phyloP scores from a whole-genome alignment of 2,888 invertebrate genomes.

The Thera britannica region DNA sequence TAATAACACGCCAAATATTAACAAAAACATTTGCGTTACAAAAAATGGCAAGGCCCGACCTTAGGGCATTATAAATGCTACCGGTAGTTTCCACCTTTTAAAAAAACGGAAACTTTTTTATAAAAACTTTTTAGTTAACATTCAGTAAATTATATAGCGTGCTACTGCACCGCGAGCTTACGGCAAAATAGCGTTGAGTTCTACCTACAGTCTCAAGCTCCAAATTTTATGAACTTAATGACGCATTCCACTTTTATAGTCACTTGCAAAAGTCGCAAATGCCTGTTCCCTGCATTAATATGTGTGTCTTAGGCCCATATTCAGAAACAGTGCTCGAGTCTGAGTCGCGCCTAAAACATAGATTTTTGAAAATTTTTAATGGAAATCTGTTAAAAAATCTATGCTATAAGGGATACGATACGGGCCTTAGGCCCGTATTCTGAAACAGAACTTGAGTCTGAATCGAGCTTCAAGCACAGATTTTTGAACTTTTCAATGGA shows the following conservation, averaged over 20 bases:
- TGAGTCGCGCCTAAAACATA: no score
- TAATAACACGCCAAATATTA: constrained; percentile 22
- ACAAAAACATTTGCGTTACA: constrained; percentile 14
- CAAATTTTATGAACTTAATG: neutral
- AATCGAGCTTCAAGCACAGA: no score
- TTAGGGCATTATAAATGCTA: neutral
- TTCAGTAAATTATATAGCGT: constrained; percentile 19
- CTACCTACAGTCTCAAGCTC: neutral
- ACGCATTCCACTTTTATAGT: neutral
- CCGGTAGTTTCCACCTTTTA: neutral
- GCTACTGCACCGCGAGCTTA: constrained; percentile 20
- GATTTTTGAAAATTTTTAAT: no score
- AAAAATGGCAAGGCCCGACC: neutral
- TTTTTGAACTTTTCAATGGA: no score
- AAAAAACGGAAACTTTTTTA: neutral
- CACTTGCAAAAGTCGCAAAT: neutral
- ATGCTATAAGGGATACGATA: no score
- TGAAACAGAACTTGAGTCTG: no score
- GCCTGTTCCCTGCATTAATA: neutral
- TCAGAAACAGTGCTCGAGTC: no score
- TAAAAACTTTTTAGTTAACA: neutral
- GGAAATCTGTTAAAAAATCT: no score
- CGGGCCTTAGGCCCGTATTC: no score
- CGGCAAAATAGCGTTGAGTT: constrained; percentile 27
- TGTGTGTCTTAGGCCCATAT: no score